These are phyloP conservation scores for Aethes cnicana DNA, from an alignment of 2,888 invertebrate species.

Conservation along the genomic window DNA sequence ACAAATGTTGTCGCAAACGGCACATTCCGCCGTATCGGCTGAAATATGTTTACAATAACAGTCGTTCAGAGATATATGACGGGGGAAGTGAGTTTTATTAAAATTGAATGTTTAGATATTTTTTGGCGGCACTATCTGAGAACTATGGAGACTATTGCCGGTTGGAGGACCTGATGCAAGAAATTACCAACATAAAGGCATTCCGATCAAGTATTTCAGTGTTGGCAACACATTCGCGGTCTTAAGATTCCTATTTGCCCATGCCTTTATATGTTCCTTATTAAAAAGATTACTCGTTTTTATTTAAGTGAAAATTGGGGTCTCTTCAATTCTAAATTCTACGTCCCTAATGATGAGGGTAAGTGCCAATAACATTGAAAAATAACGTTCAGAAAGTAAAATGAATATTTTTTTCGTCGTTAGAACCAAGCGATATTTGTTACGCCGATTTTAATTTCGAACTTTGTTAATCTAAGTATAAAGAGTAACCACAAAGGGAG, in stretches of 20 bases:
- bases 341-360: too few species aligned
- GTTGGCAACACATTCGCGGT: too few species aligned
- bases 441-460: conserved; percentile 77
- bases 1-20: conserved; percentile 57
- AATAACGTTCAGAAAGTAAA: too few species aligned
- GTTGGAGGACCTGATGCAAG: too few species aligned
- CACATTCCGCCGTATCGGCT: conserved; percentile 56
- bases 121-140: background rate
- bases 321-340: too few species aligned
- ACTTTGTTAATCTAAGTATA: conserved; percentile 81
- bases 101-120: conserved; percentile 15
- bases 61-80: conserved; percentile 52
- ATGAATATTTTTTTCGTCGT: conserved; percentile 15
- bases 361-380: background rate
- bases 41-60: conserved; percentile 76
- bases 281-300: too few species aligned
- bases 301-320: too few species aligned
- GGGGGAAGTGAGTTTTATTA: conserved; percentile 24
- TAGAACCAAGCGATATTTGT: conserved; percentile 64
- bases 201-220: too few species aligned
- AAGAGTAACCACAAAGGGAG: conserved; percentile 76
- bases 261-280: too few species aligned
- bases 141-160: too few species aligned
- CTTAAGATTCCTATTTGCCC: too few species aligned
- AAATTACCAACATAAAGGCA: too few species aligned